Evolutionary conservation across 2,888 invertebrate genomes (phyloP).

Genomic region (Habroteleia sp.): DNA sequence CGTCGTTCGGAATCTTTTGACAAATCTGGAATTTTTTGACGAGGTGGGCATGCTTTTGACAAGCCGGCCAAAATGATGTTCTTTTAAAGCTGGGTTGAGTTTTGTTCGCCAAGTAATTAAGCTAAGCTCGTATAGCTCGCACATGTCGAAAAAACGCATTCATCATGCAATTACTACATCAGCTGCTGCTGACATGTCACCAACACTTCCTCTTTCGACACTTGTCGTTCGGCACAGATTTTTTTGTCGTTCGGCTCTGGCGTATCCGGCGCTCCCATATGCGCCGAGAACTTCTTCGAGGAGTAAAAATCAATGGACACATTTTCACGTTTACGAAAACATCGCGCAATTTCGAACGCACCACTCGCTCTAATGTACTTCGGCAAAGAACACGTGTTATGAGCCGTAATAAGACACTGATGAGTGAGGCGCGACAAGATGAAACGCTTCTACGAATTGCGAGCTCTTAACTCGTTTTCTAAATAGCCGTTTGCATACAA

Average conservation of each 20-base stretch:
- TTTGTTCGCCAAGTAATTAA: constrained; percentile 60
- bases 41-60: constrained; percentile 37
- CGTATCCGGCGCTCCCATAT: constrained; percentile 56
- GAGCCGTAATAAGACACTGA: constrained; percentile 59
- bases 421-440: constrained; percentile 51
- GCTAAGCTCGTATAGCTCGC: constrained; percentile 54
- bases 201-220: constrained; percentile 63
- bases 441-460: constrained; percentile 43
- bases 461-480: constrained; percentile 18
- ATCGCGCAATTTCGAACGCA: constrained; percentile 41
- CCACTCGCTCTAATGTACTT: constrained; percentile 48
- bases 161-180: constrained; percentile 63
- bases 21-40: not conserved
- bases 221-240: constrained; percentile 62
- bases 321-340: constrained; percentile 64
- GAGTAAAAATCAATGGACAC: constrained; percentile 65
- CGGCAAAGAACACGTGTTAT: constrained; percentile 60
- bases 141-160: constrained; percentile 62
- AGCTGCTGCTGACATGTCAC: constrained; percentile 61
- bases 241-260: constrained; percentile 53
- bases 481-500: constrained; percentile 27
- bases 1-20: constrained; percentile 27
- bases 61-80: constrained; percentile 45
- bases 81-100: constrained; percentile 46
- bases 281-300: constrained; percentile 48